Conservation (phyloP, 2,797 vertebrate genomes). For the Aplochiton taeniatus region DNA sequence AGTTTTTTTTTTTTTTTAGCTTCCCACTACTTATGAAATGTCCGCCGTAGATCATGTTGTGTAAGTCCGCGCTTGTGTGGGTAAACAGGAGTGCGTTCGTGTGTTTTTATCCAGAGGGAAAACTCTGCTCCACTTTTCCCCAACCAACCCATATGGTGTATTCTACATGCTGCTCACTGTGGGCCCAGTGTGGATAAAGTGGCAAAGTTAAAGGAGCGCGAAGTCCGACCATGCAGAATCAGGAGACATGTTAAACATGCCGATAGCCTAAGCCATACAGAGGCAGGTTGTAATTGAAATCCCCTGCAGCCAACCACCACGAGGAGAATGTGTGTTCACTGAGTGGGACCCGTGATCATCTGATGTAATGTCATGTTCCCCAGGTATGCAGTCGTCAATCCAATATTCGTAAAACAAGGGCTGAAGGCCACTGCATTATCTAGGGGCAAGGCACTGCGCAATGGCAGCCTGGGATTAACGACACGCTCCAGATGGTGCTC, state of each 20-base stretch:
- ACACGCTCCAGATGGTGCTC: conserved; percentile 73
- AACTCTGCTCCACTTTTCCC: conserved; percentile 62
- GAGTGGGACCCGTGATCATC: no score
- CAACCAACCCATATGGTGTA: conserved; percentile 57
- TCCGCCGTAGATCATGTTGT: conserved; percentile 11
- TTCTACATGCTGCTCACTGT: conserved; percentile 54
- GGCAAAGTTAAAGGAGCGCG: conserved; percentile 7
- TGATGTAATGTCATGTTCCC: not conserved
- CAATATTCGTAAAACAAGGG: conserved; percentile 64
- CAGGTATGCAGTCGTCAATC: conserved; percentile 25
- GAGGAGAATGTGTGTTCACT: no score
- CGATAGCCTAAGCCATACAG: no score
- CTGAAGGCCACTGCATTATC: conserved; percentile 51
- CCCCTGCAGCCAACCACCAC: no score
- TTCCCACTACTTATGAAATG: not conserved
- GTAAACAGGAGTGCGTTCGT: conserved; percentile 31
- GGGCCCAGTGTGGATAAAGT: conserved; percentile 42
- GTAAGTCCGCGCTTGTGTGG: conserved; percentile 42
- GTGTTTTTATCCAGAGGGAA: conserved; percentile 67
- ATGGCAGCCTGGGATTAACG: conserved; percentile 63
- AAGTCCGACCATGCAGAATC: no score
- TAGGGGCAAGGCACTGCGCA: conserved; percentile 7
- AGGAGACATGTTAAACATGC: no score
- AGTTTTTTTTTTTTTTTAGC: no score
- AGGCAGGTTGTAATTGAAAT: no score